phyloP scores from a whole-genome alignment of 2,797 vertebrate genomes.

The Gouania willdenowi region DNA sequence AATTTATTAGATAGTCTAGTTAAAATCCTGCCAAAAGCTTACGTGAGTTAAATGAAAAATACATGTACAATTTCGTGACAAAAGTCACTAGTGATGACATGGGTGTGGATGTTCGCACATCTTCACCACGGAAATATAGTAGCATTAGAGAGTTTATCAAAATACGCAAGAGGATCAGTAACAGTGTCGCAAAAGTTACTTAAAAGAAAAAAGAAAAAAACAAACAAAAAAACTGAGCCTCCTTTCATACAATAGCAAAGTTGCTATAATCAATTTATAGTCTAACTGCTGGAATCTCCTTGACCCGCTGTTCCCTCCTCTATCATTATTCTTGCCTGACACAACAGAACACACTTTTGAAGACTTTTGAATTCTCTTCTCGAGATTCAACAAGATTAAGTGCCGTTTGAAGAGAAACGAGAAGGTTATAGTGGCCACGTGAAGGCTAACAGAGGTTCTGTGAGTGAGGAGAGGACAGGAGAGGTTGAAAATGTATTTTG shows the following conservation, averaged over 20 bases:
- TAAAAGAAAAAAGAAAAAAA: conserved; percentile 36
- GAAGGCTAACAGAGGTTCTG: conserved; percentile 3
- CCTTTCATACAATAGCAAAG: conserved; percentile 22
- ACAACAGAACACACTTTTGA: conserved; percentile 10
- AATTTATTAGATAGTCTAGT: too few relatives aligned
- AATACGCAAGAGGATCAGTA: too few relatives aligned
- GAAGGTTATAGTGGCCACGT: conserved; percentile 4
- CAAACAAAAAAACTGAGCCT: background rate
- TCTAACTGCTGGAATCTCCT: conserved; percentile 18
- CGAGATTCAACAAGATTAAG: conserved; percentile 29
- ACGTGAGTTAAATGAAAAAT: too few relatives aligned
- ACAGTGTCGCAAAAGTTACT: too few relatives aligned
- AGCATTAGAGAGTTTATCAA: too few relatives aligned
- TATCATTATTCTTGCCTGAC: conserved; percentile 5
- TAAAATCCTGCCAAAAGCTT: too few relatives aligned
- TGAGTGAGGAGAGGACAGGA: background rate
- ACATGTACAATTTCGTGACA: too few relatives aligned
- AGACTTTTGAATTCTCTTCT: conserved; percentile 10
- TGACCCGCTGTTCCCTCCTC: conserved; percentile 3
- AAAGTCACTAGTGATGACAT: too few relatives aligned
- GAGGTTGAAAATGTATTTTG: background rate
- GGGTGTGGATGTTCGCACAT: too few relatives aligned
- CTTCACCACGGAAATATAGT: too few relatives aligned
- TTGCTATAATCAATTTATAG: conserved; percentile 38
- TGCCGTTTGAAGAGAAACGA: conserved; percentile 14